Evolutionary conservation across 2,113 vertebrate genomes (phyloP), one percentile per base, ranked within the genome.

Genomic region (Ranitomeya imitator): DNA sequence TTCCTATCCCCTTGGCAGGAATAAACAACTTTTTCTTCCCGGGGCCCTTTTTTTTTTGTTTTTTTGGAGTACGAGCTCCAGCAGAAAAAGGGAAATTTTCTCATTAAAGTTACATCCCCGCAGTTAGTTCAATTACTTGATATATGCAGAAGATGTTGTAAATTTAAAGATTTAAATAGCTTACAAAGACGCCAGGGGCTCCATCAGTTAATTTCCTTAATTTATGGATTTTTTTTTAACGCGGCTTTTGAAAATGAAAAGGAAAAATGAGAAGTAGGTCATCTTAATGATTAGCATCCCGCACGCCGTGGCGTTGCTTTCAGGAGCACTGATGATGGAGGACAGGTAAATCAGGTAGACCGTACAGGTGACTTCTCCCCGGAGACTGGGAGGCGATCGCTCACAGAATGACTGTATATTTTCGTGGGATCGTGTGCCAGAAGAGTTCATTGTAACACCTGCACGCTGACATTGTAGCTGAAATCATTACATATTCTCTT

Each of bases 111-210:
- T 97, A 97, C 96, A 98, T 97, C 96, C 97, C 97, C 92, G 95
- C 96, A 99, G 97, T 99, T 97, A 97, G 96, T 98, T 99, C 97
- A 98, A 98, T 99, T 99, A 98, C 96, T 98, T 96, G 96, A 97
- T 97, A 97, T 97, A 98, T 97, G 97, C 97, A 97, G 95, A 97
- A 97, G 96, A 99, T 98, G 97, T 97, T 98, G 98, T 98, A 98
- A 99, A 98, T 99, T 98, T 99, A 99, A 99, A 99, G 97, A 99
- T 99, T 99, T 99, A 99, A 99, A 99, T 99, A 98, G 98, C 97
- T 99, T 99, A 98, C 97, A 98, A 98, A 97, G 96, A 97, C 96
- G 97, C 98, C 97, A 92, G 91, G 93, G 97, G 98, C 96, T 95
- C 95, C 96, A 96, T 97, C 97, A 97, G 97, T 98, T 99, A 98